These are phyloP conservation scores for Peromyscus californicus DNA, from an alignment of 2,113 vertebrate species.

Conservation along the genomic window DNA sequence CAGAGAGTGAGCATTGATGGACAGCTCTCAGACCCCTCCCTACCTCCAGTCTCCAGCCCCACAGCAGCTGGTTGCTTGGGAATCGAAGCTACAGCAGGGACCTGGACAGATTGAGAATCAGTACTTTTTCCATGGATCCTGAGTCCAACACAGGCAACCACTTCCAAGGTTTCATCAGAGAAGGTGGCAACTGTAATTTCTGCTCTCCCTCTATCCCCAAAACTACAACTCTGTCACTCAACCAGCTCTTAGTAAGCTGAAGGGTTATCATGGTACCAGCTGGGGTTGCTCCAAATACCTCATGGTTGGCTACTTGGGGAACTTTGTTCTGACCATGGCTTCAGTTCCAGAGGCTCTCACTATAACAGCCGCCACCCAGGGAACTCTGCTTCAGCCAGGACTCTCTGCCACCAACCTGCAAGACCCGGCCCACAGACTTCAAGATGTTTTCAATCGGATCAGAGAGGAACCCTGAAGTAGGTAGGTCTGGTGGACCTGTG, in stretches of 20 bases:
- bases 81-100: neutral
- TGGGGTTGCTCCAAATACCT: neutral
- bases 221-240: neutral
- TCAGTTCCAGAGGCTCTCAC: neutral
- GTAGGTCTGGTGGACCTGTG: too few species aligned
- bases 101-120: too few species aligned
- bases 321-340: neutral
- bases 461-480: too few species aligned
- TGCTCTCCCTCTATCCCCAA: neutral
- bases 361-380: neutral
- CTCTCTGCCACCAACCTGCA: neutral
- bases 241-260: neutral
- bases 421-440: too few species aligned
- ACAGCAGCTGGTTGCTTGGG: neutral
- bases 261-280: neutral
- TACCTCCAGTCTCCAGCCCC: neutral
- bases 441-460: neutral
- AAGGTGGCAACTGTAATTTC: neutral
- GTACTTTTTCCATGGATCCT: neutral
- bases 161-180: neutral
- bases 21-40: neutral
- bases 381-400: neutral
- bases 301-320: neutral
- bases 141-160: too few species aligned
- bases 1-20: neutral